phyloP scores from a whole-genome alignment of 1,140 invertebrate genomes.

The Goniozus legneri region DNA sequence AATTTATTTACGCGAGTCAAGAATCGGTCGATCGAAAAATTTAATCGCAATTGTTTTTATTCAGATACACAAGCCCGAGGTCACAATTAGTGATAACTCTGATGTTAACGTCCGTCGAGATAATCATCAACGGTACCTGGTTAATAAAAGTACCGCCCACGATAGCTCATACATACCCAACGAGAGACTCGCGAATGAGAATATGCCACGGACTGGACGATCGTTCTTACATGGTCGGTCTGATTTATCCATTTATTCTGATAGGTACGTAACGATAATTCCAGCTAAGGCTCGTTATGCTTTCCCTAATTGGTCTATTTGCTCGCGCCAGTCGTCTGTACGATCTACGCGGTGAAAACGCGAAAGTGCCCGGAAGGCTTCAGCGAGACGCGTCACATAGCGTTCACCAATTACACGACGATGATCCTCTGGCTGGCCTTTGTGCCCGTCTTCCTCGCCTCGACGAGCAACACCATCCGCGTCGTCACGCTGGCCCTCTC shows the following conservation, averaged over 20 bases:
- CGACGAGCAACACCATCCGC: slow-evolving; percentile 56
- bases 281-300: not conserved
- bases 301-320: not conserved
- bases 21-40: not conserved
- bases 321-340: slow-evolving; percentile 57
- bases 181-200: slow-evolving; percentile 40
- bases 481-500: slow-evolving; percentile 58
- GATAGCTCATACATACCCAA: slow-evolving; percentile 47
- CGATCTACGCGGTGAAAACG: slow-evolving; percentile 73
- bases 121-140: slow-evolving; percentile 56
- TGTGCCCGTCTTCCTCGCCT: slow-evolving; percentile 61
- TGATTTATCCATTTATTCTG: slow-evolving; percentile 59
- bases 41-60: slow-evolving; percentile 5
- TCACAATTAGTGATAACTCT: slow-evolving; percentile 58
- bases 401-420: slow-evolving; percentile 75
- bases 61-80: slow-evolving; percentile 53
- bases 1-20: not conserved
- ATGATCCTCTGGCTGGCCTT: slow-evolving; percentile 77
- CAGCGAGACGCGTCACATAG: slow-evolving; percentile 72
- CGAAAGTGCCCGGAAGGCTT: slow-evolving; percentile 75
- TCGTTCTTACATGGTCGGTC: slow-evolving; percentile 55
- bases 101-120: slow-evolving; percentile 55
- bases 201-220: slow-evolving; percentile 56
- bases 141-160: slow-evolving; percentile 51
- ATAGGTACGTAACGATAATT: slow-evolving; percentile 32